Evolutionary conservation across 2,113 vertebrate species (phyloP).

Genomic region (Antigone vipio): DNA sequence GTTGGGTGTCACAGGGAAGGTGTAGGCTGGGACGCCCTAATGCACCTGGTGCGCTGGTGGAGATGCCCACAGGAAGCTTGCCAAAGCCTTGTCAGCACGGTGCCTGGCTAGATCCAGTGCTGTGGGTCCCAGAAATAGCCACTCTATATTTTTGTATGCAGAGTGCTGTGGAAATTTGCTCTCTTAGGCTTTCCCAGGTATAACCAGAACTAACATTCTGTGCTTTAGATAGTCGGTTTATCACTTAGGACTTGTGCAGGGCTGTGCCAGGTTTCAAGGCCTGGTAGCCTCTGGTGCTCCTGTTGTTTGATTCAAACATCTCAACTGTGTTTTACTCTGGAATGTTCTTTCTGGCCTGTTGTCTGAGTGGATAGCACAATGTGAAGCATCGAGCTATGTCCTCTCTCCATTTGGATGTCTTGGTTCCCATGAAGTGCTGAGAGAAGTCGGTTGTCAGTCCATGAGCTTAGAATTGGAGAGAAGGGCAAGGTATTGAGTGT

Average conservation of each 20-base stretch:
- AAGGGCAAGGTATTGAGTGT: not conserved
- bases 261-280: not conserved
- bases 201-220: not conserved
- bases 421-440: not conserved
- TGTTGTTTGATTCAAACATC: not conserved
- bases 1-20: not conserved
- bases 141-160: not conserved
- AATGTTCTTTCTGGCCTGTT: not conserved
- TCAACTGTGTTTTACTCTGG: not conserved
- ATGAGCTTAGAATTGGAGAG: not conserved
- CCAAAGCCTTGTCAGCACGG: not conserved
- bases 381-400: not conserved
- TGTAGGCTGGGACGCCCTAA: not conserved
- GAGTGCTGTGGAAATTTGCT: not conserved
- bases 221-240: not conserved
- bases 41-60: not conserved
- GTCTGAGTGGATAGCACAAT: not conserved
- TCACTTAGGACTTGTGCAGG: not conserved
- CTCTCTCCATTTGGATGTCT: not conserved
- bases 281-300: not conserved
- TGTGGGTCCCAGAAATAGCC: not conserved
- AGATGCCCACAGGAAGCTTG: not conserved
- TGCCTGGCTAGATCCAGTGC: not conserved
- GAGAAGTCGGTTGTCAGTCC: not conserved
- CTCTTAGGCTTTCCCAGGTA: not conserved